Evolutionary conservation across 2,888 invertebrate species (phyloP).

Genomic region (Eristalis arbustorum): DNA sequence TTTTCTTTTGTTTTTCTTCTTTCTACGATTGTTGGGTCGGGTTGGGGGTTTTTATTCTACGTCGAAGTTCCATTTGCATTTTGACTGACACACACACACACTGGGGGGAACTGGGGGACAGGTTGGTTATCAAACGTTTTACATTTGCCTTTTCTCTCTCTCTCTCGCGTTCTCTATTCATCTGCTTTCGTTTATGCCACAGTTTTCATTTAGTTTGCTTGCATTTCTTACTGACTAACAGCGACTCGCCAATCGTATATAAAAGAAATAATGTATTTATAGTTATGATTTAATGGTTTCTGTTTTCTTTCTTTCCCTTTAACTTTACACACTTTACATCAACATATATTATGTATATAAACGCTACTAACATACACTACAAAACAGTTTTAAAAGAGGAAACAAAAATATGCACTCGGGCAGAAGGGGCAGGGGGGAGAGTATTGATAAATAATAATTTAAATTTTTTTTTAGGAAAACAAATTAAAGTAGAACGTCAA

Average conservation of each 20-base stretch:
- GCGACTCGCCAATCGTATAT: constrained; percentile 17
- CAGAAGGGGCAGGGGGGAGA: constrained; percentile 9
- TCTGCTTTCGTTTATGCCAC: constrained; percentile 51
- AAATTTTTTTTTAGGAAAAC: constrained; percentile 20
- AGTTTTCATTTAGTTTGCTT: constrained; percentile 18
- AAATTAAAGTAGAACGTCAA: constrained; percentile 49
- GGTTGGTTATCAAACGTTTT: background rate
- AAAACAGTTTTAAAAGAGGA: constrained; percentile 23
- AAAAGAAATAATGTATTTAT: constrained; percentile 30
- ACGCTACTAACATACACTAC: constrained; percentile 58
- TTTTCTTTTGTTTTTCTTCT: background rate
- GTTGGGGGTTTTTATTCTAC: background rate
- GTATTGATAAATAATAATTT: constrained; percentile 56
- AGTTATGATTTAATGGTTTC: constrained; percentile 33
- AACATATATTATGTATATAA: constrained; percentile 63
- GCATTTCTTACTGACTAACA: constrained; percentile 22
- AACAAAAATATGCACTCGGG: background rate
- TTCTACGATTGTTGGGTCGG: background rate
- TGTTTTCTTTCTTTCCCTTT: constrained; percentile 35
- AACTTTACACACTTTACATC: constrained; percentile 67
- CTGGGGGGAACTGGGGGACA: background rate
- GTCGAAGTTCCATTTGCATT: constrained; percentile 16
- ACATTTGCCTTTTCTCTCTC: background rate
- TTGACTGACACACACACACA: constrained; percentile 23
- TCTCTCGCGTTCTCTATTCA: background rate